A percentile compares a stretch with the other conserved stretches of the same genome.
Evolutionary conservation across 2,113 vertebrate species (phyloP).

Genomic region (Toxostoma redivivum): DNA sequence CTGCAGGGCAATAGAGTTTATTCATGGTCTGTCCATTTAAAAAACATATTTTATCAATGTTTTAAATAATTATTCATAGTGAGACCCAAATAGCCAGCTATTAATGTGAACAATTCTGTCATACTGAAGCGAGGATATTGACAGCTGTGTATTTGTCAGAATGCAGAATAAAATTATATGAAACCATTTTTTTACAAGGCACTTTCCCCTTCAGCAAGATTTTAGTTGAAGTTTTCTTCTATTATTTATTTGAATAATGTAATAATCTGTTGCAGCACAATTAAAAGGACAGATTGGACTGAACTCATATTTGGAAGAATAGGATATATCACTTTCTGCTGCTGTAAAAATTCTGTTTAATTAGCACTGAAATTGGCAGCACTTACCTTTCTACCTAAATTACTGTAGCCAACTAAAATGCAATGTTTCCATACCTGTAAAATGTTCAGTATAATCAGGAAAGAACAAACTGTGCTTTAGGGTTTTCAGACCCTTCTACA

Average conservation of each 20-base stretch:
- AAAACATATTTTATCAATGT: not conserved
- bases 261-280: not conserved
- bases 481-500: not conserved
- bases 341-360: not conserved
- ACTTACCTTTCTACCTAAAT: not conserved
- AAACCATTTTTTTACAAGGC: not conserved
- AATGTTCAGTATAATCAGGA: not conserved
- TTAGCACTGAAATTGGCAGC: not conserved
- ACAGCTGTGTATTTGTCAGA: not conserved
- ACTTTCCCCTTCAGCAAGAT: not conserved
- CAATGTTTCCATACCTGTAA: not conserved
- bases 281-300: not conserved
- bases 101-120: not conserved
- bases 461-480: not conserved
- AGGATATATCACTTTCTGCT: not conserved
- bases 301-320: not conserved
- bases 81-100: not conserved
- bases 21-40: not conserved
- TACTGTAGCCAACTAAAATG: not conserved
- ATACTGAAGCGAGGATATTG: not conserved
- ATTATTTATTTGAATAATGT: not conserved
- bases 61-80: not conserved
- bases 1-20: not conserved
- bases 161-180: not conserved
- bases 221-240: not conserved